Percentiles rank a stretch among this genome's conserved stretches.
Conservation (phyloP, 2,888 invertebrate genomes). For the Andrena flavipes region DNA sequence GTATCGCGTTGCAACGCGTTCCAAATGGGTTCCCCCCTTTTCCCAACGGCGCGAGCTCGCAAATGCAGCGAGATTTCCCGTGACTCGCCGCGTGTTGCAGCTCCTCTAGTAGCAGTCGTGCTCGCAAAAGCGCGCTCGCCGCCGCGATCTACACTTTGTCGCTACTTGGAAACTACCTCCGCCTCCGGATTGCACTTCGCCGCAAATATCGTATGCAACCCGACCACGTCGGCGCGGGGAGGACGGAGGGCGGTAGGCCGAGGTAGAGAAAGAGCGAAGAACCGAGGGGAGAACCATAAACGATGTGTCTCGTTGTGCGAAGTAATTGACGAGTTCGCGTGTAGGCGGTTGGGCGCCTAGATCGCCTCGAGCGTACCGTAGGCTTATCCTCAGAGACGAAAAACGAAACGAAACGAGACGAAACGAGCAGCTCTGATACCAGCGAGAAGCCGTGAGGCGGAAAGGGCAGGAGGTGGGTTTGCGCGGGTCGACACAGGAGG, state of each 20-base stretch:
- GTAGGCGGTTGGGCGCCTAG: slow-evolving; percentile 81
- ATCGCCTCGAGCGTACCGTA: slow-evolving; percentile 78
- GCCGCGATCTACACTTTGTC: slow-evolving; percentile 65
- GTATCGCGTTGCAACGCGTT: slow-evolving; percentile 8
- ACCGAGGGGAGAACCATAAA: slow-evolving; percentile 64
- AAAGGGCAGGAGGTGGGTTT: slow-evolving; percentile 49
- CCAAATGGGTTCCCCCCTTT: slow-evolving; percentile 18
- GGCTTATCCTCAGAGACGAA: slow-evolving; percentile 75
- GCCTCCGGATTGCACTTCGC: slow-evolving; percentile 65
- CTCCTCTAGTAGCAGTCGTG: slow-evolving; percentile 24
- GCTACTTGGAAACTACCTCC: slow-evolving; percentile 69
- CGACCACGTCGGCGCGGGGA: slow-evolving; percentile 24
- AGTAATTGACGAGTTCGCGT: slow-evolving; percentile 83
- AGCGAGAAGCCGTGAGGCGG: slow-evolving; percentile 33
- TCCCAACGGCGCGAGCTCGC: slow-evolving; percentile 15
- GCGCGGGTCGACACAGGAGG: slow-evolving; percentile 54
- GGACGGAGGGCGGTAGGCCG: slow-evolving; percentile 13
- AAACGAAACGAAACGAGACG: slow-evolving; percentile 75
- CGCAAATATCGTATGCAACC: slow-evolving; percentile 60
- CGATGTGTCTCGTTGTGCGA: slow-evolving; percentile 83
- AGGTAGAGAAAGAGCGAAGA: slow-evolving; percentile 36
- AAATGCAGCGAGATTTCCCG: slow-evolving; percentile 13
- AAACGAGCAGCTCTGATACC: slow-evolving; percentile 63
- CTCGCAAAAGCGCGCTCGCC: slow-evolving; percentile 43
- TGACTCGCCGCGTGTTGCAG: background rate